phyloP scores from a whole-genome alignment of 1,140 invertebrate species.

The Lasioglossum baleicum region DNA sequence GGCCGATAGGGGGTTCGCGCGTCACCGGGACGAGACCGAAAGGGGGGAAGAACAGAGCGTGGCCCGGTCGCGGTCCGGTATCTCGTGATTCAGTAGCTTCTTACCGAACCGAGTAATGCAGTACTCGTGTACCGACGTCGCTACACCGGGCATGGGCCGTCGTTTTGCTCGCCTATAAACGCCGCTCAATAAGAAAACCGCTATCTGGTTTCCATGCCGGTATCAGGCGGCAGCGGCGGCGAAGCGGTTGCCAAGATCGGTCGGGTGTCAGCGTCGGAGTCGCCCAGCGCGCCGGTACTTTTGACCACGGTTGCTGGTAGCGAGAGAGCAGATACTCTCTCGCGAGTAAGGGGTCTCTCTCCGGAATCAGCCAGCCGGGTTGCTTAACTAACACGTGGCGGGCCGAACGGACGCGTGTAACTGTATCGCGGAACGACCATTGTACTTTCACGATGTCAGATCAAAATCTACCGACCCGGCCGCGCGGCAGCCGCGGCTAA shows the following conservation, averaged over 20 bases:
- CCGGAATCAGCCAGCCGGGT: constrained; percentile 14
- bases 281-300: constrained; percentile 46
- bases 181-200: constrained; percentile 68
- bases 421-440: constrained; percentile 32
- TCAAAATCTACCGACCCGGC: constrained; percentile 46
- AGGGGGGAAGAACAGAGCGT: constrained; percentile 31
- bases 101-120: constrained; percentile 72
- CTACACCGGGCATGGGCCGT: constrained; percentile 58
- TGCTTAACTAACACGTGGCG: constrained; percentile 39
- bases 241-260: constrained; percentile 47
- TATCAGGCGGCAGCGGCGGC: constrained; percentile 36
- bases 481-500: constrained; percentile 14
- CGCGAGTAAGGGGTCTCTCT: background rate
- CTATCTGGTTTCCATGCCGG: constrained; percentile 62
- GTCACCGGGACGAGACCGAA: constrained; percentile 57
- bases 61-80: constrained; percentile 39
- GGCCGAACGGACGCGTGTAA: constrained; percentile 32
- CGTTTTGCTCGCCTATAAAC: constrained; percentile 57
- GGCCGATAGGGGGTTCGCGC: constrained; percentile 58
- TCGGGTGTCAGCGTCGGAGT: constrained; percentile 41
- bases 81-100: constrained; percentile 74
- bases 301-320: constrained; percentile 19
- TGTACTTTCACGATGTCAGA: constrained; percentile 54
- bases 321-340: too few relatives aligned
- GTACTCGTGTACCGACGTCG: constrained; percentile 69